Conservation (phyloP, 2,797 vertebrate species). For the Galaxias olidus region DNA sequence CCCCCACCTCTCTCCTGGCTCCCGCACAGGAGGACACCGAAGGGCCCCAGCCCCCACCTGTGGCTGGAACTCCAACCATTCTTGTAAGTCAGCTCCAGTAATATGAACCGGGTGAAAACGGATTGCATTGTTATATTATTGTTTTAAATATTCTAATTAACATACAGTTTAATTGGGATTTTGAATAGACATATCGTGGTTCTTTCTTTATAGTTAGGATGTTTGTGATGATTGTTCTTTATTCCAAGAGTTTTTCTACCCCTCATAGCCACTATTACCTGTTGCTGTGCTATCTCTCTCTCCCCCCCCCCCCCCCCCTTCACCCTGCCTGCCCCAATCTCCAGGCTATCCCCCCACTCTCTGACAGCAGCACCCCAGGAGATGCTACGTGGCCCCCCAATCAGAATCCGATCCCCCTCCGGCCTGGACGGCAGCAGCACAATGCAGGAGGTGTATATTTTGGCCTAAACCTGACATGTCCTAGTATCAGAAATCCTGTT, state of each 20-base stretch:
- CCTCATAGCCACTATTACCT: constrained; percentile 54
- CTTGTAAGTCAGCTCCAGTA: constrained; percentile 70
- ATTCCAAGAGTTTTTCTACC: constrained; percentile 35
- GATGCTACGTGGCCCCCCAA: constrained; percentile 73
- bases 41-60: constrained; percentile 50
- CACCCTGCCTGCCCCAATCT: too few species aligned
- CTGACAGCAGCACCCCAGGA: constrained; percentile 78
- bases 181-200: too few species aligned
- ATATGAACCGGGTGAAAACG: not conserved
- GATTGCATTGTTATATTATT: too few species aligned
- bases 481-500: constrained; percentile 98
- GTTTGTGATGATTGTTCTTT: constrained; percentile 32
- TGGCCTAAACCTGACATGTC: constrained; percentile 99
- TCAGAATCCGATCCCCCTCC: constrained; percentile 76
- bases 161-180: too few species aligned
- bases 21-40: constrained; percentile 53
- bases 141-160: too few species aligned
- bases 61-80: constrained; percentile 71
- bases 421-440: constrained; percentile 81
- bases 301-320: constrained; percentile 14
- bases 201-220: not conserved
- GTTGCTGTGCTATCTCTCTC: constrained; percentile 49
- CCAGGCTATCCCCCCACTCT: constrained; percentile 81
- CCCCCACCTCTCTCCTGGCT: constrained; percentile 51
- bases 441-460: constrained; percentile 98